Conservation (phyloP, 2,888 invertebrate genomes). For the Apotomis capreana region DNA sequence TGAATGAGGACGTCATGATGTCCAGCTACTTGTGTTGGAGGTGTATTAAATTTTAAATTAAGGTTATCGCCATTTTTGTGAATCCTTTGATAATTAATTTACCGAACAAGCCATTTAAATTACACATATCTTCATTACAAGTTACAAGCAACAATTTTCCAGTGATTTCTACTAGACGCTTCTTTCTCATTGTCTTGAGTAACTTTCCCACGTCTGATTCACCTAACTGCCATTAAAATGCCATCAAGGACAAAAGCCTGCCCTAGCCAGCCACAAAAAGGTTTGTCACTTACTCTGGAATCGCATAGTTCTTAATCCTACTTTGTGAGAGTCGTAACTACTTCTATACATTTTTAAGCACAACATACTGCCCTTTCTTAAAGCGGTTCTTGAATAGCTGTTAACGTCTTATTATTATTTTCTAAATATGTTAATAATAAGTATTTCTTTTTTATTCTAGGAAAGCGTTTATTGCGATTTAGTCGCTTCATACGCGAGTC, state of each 20-base stretch:
- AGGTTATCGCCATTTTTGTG: too few relatives aligned
- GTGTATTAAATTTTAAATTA: too few relatives aligned
- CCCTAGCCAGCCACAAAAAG: conserved; percentile 23
- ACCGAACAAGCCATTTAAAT: too few relatives aligned
- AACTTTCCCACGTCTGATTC: conserved; percentile 35
- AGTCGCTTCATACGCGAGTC: too few relatives aligned
- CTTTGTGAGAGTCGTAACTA: conserved; percentile 6
- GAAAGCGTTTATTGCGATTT: too few relatives aligned
- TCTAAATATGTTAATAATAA: too few relatives aligned
- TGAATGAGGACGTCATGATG: too few relatives aligned
- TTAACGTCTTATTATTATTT: too few relatives aligned
- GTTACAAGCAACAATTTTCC: conserved; percentile 16
- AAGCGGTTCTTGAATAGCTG: background rate
- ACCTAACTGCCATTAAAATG: conserved; percentile 40
- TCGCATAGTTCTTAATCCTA: conserved; percentile 35
- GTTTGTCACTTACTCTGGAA: conserved; percentile 20
- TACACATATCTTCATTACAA: background rate
- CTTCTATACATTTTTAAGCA: conserved; percentile 11
- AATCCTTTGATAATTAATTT: background rate
- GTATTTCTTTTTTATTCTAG: too few relatives aligned
- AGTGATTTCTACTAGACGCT: background rate
- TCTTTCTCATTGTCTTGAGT: conserved; percentile 9
- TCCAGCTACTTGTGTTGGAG: too few relatives aligned
- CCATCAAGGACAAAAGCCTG: conserved; percentile 35
- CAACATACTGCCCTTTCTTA: conserved; percentile 11